phyloP scores from a whole-genome alignment of 1,140 invertebrate genomes.

The Ladona fulva region DNA sequence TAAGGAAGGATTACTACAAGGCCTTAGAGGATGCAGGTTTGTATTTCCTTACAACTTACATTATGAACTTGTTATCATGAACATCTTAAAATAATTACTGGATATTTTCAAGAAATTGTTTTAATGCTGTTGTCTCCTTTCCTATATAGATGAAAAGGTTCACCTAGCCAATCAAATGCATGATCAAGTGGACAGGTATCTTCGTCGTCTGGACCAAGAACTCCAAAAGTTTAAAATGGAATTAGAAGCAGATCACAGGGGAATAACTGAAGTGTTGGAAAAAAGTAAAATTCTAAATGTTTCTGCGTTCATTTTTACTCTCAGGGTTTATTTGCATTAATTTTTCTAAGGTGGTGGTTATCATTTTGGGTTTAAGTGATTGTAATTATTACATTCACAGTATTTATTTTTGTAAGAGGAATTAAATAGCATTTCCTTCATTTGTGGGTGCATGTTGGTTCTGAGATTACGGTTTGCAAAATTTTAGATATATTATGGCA shows the following conservation, averaged over 20 bases:
- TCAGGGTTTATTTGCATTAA: too few species aligned
- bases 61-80: slow-evolving; percentile 2
- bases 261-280: slow-evolving; percentile 92
- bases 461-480: too few species aligned
- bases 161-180: slow-evolving; percentile 89
- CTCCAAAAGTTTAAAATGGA: slow-evolving; percentile 97
- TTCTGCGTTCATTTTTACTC: background rate
- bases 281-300: slow-evolving; percentile 45
- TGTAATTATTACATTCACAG: too few species aligned
- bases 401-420: too few species aligned
- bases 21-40: slow-evolving; percentile 84
- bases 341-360: too few species aligned
- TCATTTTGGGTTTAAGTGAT: too few species aligned
- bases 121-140: slow-evolving; percentile 15
- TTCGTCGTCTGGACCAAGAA: slow-evolving; percentile 86
- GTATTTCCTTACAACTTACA: slow-evolving; percentile 11
- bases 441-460: too few species aligned
- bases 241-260: slow-evolving; percentile 94
- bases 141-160: slow-evolving; percentile 55
- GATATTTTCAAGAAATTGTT: background rate
- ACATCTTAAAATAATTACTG: background rate
- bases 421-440: too few species aligned
- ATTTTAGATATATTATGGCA: too few species aligned
- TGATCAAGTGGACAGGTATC: slow-evolving; percentile 87
- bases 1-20: slow-evolving; percentile 85